Evolutionary conservation across 1,140 invertebrate genomes (phyloP).

Genomic region (Heliconius melpomene): DNA sequence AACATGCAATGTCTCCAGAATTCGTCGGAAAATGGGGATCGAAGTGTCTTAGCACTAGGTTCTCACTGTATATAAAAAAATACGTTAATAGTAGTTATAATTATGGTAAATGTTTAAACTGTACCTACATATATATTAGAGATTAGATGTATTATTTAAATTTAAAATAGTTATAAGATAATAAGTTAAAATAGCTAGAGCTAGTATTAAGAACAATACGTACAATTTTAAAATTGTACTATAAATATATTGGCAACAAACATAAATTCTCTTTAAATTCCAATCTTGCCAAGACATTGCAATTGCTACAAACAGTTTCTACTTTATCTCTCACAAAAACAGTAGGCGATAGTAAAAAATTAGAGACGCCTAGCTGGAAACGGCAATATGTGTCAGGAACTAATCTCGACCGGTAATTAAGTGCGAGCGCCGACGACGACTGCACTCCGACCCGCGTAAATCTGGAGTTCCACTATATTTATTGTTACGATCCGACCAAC

Average conservation of each 20-base stretch:
- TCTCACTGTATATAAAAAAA: no score
- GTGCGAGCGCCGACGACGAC: slow-evolving; percentile 43
- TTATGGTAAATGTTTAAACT: no score
- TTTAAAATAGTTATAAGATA: no score
- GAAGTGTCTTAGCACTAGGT: no score
- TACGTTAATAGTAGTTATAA: no score
- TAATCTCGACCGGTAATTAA: slow-evolving; percentile 67
- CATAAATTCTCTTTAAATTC: neutral
- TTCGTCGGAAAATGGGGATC: no score
- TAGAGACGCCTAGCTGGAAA: neutral
- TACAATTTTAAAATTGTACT: neutral
- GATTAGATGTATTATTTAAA: no score
- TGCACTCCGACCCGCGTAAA: slow-evolving; percentile 57
- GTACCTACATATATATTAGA: no score
- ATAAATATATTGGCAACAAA: neutral
- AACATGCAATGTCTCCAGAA: no score
- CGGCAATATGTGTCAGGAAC: slow-evolving; percentile 27
- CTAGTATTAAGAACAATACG: neutral
- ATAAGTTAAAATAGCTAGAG: no score
- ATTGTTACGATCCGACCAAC: slow-evolving; percentile 61
- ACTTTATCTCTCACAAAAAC: slow-evolving; percentile 14
- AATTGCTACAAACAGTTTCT: slow-evolving; percentile 10
- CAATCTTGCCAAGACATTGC: neutral
- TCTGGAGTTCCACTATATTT: slow-evolving; percentile 63
- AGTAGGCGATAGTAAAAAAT: slow-evolving; percentile 19